Percentiles rank a stretch among this genome's conserved stretches.
phyloP scores from a whole-genome alignment of 2,113 vertebrate species.

The Centropus unirufus region DNA sequence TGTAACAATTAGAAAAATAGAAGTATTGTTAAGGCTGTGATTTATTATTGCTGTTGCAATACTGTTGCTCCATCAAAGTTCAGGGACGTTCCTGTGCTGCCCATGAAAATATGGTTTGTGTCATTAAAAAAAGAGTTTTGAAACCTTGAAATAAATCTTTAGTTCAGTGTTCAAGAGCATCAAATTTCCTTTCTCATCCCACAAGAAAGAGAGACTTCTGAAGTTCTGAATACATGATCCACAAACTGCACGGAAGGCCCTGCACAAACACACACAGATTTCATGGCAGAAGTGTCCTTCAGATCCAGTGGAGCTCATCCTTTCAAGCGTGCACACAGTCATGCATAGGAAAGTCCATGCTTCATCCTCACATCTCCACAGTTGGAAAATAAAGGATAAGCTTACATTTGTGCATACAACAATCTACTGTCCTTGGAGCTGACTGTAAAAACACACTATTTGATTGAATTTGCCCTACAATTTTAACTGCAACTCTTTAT shows the following conservation, averaged over 20 bases:
- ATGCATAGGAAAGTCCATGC: accelerated
- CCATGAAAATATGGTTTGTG: not conserved
- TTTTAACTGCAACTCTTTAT: not conserved
- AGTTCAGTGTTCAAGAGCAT: not conserved
- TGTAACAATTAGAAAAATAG: constrained; percentile 68
- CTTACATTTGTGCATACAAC: not conserved
- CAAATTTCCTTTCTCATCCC: not conserved
- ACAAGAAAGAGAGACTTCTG: not conserved
- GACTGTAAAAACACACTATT: not conserved
- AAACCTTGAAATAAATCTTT: not conserved
- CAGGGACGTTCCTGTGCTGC: not conserved
- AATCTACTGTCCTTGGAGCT: not conserved
- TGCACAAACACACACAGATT: not conserved
- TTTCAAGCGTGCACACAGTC: not conserved
- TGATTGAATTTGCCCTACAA: not conserved
- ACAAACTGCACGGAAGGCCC: not conserved
- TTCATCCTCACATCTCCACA: not conserved
- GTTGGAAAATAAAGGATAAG: not conserved
- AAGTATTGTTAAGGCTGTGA: not conserved
- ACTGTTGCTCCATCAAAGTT: not conserved
- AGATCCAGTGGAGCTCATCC: not conserved
- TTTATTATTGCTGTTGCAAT: not conserved
- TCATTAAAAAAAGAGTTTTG: not conserved
- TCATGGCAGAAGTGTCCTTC: not conserved
- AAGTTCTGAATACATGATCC: accelerated